Percentiles rank a stretch among this genome's conserved stretches.
Conservation (phyloP, 2,113 vertebrate species). For the Pterocles burchelli region DNA sequence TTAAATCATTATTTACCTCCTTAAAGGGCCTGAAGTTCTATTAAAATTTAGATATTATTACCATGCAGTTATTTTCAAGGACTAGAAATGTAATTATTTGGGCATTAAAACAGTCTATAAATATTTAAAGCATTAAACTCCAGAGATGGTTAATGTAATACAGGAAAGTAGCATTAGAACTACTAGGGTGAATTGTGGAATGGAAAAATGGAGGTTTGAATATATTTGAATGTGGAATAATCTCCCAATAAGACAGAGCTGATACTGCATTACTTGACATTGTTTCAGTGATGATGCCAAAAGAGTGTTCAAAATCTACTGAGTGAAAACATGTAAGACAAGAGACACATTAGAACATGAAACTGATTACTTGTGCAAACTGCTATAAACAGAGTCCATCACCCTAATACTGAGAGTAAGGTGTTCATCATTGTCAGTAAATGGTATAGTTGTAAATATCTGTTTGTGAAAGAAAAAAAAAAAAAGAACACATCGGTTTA, state of each 20-base stretch:
- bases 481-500: background rate
- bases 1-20: background rate
- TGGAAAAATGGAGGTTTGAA: conserved; percentile 7
- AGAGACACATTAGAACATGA: background rate
- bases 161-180: conserved; percentile 23
- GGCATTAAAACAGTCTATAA: background rate
- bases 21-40: background rate
- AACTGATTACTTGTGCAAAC: background rate
- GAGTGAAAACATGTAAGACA: background rate
- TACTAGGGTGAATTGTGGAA: background rate
- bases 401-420: background rate
- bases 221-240: conserved; percentile 9
- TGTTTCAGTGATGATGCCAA: background rate
- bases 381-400: background rate
- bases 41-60: background rate
- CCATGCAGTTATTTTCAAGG: background rate
- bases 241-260: background rate
- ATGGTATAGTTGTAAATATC: background rate
- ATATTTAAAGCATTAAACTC: conserved; percentile 15
- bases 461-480: background rate
- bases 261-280: background rate
- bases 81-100: conserved; percentile 19
- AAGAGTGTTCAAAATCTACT: background rate
- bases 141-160: background rate
- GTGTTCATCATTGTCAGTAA: background rate